phyloP scores from a whole-genome alignment of 2,888 invertebrate genomes.

The Andrena camellia region DNA sequence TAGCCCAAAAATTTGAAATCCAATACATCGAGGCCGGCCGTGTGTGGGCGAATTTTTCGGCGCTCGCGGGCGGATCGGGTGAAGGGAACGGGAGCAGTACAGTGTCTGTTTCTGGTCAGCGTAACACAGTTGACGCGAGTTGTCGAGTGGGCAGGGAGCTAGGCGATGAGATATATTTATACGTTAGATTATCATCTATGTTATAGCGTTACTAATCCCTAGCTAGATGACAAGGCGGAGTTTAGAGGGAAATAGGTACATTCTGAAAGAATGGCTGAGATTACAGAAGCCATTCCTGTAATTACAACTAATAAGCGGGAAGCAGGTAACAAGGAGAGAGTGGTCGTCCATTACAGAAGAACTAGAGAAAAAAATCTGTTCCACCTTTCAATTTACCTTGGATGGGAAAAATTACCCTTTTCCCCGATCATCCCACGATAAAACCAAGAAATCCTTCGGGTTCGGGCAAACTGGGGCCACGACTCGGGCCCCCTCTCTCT shows the following conservation, averaged over 20 bases:
- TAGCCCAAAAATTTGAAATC: conserved; percentile 30
- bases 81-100: background rate
- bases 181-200: too few species aligned
- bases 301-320: conserved; percentile 7
- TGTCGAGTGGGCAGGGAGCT: too few species aligned
- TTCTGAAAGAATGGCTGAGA: background rate
- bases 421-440: conserved; percentile 11
- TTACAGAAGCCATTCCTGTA: conserved; percentile 2
- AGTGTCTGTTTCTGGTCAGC: background rate
- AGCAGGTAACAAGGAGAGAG: background rate
- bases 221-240: too few species aligned
- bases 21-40: background rate
- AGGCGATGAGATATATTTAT: too few species aligned
- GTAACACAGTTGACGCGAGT: background rate
- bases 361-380: background rate
- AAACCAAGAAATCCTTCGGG: conserved; percentile 22
- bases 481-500: conserved; percentile 17
- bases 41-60: background rate
- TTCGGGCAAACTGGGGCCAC: conserved; percentile 5
- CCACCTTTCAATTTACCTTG: conserved; percentile 7
- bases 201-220: too few species aligned
- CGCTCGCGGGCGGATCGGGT: background rate
- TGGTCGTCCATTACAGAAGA: background rate
- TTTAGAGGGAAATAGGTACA: too few species aligned
- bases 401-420: background rate